phyloP scores from a whole-genome alignment of 2,888 invertebrate genomes.

The Itoplectis maculator region DNA sequence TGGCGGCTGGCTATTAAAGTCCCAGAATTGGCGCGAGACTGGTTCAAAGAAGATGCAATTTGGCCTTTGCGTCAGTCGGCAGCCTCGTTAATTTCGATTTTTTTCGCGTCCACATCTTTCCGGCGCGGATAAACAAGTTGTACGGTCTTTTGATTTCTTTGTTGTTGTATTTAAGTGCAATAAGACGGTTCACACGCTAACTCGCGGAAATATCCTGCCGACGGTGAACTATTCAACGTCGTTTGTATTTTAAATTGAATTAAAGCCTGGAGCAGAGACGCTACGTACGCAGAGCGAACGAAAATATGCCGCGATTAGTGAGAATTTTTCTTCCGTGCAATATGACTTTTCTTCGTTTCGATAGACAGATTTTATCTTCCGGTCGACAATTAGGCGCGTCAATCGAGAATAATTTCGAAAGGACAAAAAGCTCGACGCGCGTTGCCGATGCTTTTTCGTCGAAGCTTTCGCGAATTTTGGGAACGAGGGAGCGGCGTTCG shows the following conservation, averaged over 20 bases:
- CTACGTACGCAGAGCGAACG: neutral
- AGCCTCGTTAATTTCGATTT: neutral
- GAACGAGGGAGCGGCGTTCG: conserved; percentile 72
- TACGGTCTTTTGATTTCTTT: conserved; percentile 11
- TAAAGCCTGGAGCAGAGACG: neutral
- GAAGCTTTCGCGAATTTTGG: conserved; percentile 62
- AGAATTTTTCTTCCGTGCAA: neutral
- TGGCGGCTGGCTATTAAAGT: no score
- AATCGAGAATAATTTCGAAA: neutral
- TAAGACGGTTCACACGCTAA: conserved; percentile 1
- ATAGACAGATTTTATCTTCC: neutral
- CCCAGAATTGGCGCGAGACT: no score
- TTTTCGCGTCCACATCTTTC: neutral
- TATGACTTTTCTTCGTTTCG: neutral
- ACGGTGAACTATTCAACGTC: neutral
- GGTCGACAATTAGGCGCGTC: neutral
- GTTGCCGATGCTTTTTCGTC: conserved; percentile 28
- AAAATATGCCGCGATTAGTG: neutral
- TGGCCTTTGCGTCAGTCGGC: neutral
- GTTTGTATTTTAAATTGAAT: conserved; percentile 2
- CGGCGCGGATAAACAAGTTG: neutral
- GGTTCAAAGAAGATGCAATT: neutral
- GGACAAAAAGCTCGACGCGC: neutral
- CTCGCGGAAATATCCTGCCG: neutral
- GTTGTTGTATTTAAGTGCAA: conserved; percentile 24